Evolutionary conservation across 2,113 vertebrate species (phyloP).

Genomic region (Leptobrachium leishanense): DNA sequence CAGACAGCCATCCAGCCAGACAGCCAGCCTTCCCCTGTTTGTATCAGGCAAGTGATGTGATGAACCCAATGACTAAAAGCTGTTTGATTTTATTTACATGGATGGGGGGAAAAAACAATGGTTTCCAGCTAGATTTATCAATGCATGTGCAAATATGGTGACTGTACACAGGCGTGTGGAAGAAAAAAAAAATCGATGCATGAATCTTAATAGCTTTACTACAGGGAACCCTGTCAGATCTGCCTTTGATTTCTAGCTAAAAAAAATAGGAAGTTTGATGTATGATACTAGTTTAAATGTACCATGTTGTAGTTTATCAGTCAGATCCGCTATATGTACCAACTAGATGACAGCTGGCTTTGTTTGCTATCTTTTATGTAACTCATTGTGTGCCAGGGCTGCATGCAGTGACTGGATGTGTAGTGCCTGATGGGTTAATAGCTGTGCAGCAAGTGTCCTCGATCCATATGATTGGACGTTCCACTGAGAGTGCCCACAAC

Average conservation of each 20-base stretch:
- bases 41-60: slow-evolving; percentile 65
- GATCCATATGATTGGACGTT: background rate
- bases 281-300: slow-evolving; percentile 43
- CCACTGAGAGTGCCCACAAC: background rate
- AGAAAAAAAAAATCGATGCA: slow-evolving; percentile 57
- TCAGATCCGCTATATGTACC: background rate
- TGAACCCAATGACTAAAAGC: slow-evolving; percentile 47
- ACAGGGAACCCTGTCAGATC: slow-evolving; percentile 53
- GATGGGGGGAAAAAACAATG: slow-evolving; percentile 43
- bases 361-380: background rate
- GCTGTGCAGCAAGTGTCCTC: background rate
- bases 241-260: slow-evolving; percentile 55
- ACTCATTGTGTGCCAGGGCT: slow-evolving; percentile 6
- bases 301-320: slow-evolving; percentile 35
- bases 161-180: background rate
- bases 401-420: background rate
- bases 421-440: background rate
- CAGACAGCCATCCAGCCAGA: slow-evolving; percentile 65
- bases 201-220: slow-evolving; percentile 62
- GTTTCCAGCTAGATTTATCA: slow-evolving; percentile 55
- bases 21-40: slow-evolving; percentile 70
- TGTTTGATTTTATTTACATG: slow-evolving; percentile 52
- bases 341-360: background rate
- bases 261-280: slow-evolving; percentile 14
- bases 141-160: background rate